Evolutionary conservation across 2,113 vertebrate genomes (phyloP).

Genomic region (Stegostoma tigrinum): DNA sequence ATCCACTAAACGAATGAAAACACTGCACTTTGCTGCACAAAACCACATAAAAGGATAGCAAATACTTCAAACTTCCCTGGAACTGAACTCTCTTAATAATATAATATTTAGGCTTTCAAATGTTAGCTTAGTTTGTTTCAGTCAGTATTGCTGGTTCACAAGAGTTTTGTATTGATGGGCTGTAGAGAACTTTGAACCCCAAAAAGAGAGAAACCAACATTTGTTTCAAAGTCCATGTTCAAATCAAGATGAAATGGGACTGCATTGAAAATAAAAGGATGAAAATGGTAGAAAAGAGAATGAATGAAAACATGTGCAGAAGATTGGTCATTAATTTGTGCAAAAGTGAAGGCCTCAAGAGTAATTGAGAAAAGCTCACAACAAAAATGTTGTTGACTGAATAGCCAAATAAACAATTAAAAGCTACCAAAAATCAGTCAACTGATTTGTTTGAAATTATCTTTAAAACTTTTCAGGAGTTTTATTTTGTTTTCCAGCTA

Average conservation of each 20-base stretch:
- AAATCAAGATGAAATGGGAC: background rate
- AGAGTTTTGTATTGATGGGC: background rate
- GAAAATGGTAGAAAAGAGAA: background rate
- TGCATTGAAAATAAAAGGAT: too few species aligned
- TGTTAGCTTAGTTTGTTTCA: background rate
- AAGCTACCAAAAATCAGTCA: background rate
- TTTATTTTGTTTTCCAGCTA: background rate
- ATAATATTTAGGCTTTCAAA: background rate
- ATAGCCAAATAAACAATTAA: background rate
- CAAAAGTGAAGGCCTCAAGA: background rate
- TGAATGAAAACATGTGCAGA: background rate
- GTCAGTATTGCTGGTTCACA: background rate
- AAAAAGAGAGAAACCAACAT: background rate
- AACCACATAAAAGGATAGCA: background rate
- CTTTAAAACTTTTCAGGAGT: background rate
- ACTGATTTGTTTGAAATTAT: background rate
- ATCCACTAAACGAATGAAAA: too few species aligned
- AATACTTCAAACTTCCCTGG: background rate
- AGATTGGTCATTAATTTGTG: background rate
- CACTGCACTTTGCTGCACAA: background rate
- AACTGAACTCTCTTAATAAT: background rate
- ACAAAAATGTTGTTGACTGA: background rate
- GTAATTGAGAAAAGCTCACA: background rate
- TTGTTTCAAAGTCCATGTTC: background rate
- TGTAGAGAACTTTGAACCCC: background rate